Base-by-base conservation (phyloP, 2,888 invertebrate genomes). In the Drosophila pseudotakahashii region DNA sequence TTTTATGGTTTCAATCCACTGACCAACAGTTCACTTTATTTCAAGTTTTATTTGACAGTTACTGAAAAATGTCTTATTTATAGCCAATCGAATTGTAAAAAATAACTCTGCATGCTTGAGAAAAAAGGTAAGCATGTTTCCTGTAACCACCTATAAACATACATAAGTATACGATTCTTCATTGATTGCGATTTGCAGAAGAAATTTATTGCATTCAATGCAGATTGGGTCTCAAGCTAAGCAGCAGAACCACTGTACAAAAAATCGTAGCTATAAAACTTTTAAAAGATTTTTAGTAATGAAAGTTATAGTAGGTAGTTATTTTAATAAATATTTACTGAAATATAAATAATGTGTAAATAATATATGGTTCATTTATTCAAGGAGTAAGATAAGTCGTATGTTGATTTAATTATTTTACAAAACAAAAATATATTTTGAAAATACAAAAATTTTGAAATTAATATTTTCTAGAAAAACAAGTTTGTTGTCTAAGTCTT, bases 401-500 rank as follows among this genome's bases (percentile, higher is more conserved):
- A n/a, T n/a, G n/a, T n/a, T n/a, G n/a, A n/a, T n/a, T n/a, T n/a
- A n/a, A n/a, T n/a, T n/a, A n/a, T n/a, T n/a, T n/a, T n/a, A n/a
- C n/a, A n/a, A n/a, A n/a, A n/a, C n/a, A n/a, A n/a, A n/a, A n/a
- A n/a, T n/a, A n/a, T n/a, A n/a, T n/a, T n/a, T n/a, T n/a, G n/a
- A n/a, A n/a, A n/a, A n/a, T n/a, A n/a, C n/a, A n/a, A n/a, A n/a
- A n/a, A n/a, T n/a, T n/a, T n/a, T n/a, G n/a, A n/a, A n/a, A 26
- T 10, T 11, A 0, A 34, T 0, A 34, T 34, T 34, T 34, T 34
- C 34, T 11, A 11, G 34, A 3, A 34, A 34, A 34, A 10, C 11
- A 34, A 34, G 84, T 84, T 85, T 66, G 85, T 88, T 76, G 71
- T 60, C 63, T 67, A 72, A 87, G 80, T 85, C 85, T 78, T 78